phyloP scores from a whole-genome alignment of 2,888 invertebrate genomes.

The Lasioglossum figueresi region DNA sequence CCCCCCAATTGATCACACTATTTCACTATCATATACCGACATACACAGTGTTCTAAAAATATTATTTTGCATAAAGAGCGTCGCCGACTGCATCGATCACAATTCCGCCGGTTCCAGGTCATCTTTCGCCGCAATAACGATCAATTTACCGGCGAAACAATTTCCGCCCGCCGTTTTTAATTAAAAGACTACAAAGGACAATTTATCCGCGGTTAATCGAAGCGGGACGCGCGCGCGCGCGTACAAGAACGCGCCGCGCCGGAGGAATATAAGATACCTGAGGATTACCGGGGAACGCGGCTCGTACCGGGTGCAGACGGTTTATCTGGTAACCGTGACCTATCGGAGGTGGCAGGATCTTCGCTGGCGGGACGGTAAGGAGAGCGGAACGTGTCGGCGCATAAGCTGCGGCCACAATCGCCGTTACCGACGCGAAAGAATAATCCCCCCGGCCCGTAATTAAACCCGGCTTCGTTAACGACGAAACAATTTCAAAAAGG shows the following conservation, averaged over 20 bases:
- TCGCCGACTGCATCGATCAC: background rate
- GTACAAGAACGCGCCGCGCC: background rate
- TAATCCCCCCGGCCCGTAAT: slow-evolving; percentile 25
- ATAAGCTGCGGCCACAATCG: slow-evolving; percentile 19
- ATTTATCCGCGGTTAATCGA: slow-evolving; percentile 17
- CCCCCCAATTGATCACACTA: background rate
- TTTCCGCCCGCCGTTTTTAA: background rate
- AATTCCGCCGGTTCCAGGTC: background rate
- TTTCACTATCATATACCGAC: background rate
- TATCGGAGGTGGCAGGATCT: slow-evolving; percentile 2
- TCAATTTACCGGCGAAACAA: slow-evolving; percentile 8
- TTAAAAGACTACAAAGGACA: slow-evolving; percentile 12
- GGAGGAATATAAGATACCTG: slow-evolving; percentile 3
- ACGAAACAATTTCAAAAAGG: slow-evolving; percentile 21
- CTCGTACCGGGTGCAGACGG: background rate
- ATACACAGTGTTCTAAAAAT: background rate
- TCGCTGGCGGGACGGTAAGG: slow-evolving; percentile 10
- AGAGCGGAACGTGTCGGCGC: slow-evolving; percentile 28
- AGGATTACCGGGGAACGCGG: slow-evolving; percentile 11
- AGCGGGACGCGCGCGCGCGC: background rate
- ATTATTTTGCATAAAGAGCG: background rate
- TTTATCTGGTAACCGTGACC: slow-evolving; percentile 37
- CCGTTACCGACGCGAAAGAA: slow-evolving; percentile 23
- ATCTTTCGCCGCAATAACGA: background rate
- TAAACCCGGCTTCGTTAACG: slow-evolving; percentile 24